Base-by-base conservation (phyloP, 2,113 vertebrate species). In the Passer montanus region DNA sequence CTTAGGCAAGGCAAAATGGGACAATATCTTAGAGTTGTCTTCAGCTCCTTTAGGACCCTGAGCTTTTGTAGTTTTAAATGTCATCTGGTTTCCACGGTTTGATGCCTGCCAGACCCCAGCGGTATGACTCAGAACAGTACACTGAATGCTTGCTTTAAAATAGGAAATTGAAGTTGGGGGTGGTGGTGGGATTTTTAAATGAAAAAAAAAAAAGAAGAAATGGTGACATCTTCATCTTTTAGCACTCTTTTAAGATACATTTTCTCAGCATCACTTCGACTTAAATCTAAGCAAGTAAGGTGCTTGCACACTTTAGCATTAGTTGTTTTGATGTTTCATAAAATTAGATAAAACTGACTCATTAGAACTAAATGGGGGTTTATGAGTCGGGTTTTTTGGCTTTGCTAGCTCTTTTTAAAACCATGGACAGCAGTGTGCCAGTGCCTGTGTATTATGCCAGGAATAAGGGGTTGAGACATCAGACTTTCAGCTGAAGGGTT, bases 401-500 rank as follows among this genome's bases (percentile, higher is more conserved):
- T 66, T 90, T 59, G 9, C 8, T 39, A 3, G 24, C 4, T 84
- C 35, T 47, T 78, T 92, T 69, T 39, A 87, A 87, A 72, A 88
- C 49, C 18, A 59, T 2, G 53, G 68, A 72, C 50, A 81, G 30
- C 31, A 58, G 13, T 11, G 22, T 2, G 4, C 9, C 30, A 30
- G 2, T 49, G 13, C 1, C 1, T 37, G 2, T 31, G 16, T 14
- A 27, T 69, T 66, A 39, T 0, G 0, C 26, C 35, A 41, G 23
- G 19, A 55, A 26, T 35, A 85, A 35, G 10, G 14, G 1, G 10
- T 28, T 90, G 23, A 9, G 23, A 10, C 0, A 0, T 76, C n/a
- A 68, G 26, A 52, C 16, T 69, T 79, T 10, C 27, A 72, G 1
- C 8, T 50, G 19, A 53, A 89, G 6, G 7, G 5, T 33, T 70